phyloP scores from a whole-genome alignment of 2,888 invertebrate species.

The Mythimna pallens region DNA sequence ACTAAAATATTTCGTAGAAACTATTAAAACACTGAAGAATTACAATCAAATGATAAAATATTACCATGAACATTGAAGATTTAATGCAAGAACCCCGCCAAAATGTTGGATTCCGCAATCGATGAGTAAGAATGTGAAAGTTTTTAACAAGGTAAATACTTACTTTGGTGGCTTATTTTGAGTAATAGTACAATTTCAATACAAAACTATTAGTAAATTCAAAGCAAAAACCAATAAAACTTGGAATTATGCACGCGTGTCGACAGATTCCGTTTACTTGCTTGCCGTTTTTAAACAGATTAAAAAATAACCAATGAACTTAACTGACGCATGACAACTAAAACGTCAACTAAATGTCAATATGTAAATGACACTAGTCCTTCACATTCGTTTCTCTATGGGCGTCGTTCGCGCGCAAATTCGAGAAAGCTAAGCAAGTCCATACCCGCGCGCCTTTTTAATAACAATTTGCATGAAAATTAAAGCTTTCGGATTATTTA shows the following conservation, averaged over 20 bases:
- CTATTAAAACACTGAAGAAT: background rate
- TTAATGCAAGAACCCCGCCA: constrained; percentile 59
- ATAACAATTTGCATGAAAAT: background rate
- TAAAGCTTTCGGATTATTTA: background rate
- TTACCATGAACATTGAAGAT: background rate
- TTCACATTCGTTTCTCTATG: constrained; percentile 1
- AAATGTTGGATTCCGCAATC: constrained; percentile 39
- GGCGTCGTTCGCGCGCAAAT: constrained; percentile 22
- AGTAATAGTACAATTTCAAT: constrained; percentile 13
- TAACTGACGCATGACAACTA: constrained; percentile 23
- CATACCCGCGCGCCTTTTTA: background rate
- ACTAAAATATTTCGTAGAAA: background rate
- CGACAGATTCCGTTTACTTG: constrained; percentile 42
- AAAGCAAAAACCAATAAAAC: constrained; percentile 36
- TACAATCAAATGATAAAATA: background rate
- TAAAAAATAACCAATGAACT: constrained; percentile 15
- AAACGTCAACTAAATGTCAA: constrained; percentile 28
- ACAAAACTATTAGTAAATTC: constrained; percentile 18
- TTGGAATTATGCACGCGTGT: constrained; percentile 56
- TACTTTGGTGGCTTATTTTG: constrained; percentile 32
- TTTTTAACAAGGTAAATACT: constrained; percentile 39
- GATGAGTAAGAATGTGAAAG: constrained; percentile 19
- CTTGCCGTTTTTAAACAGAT: constrained; percentile 38
- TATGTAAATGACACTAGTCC: background rate
- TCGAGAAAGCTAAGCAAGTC: background rate